phyloP scores from a whole-genome alignment of 2,888 invertebrate genomes.

The Mesochorus sp. region DNA sequence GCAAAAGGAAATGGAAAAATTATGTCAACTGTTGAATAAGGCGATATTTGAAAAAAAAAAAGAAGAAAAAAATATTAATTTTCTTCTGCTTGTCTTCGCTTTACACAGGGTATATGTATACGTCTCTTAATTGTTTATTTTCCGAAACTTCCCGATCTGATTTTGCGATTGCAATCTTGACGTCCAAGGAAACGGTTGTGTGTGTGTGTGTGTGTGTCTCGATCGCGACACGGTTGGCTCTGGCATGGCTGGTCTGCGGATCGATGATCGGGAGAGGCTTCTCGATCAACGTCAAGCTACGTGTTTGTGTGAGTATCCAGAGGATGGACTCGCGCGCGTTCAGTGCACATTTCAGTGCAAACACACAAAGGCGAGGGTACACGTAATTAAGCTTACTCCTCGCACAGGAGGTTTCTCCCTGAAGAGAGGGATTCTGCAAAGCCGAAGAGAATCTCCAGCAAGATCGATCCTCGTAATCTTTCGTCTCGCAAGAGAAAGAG shows the following conservation, averaged over 20 bases:
- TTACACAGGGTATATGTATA: too few species aligned
- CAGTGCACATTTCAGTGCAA: neutral
- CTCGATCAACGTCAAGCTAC: slow-evolving; percentile 59
- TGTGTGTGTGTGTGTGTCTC: too few species aligned
- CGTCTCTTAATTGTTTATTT: too few species aligned
- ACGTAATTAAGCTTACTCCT: slow-evolving; percentile 62
- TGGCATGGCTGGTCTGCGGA: slow-evolving; percentile 27
- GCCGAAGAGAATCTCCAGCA: slow-evolving; percentile 35
- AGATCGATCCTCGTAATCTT: slow-evolving; percentile 55
- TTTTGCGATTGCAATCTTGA: slow-evolving; percentile 7
- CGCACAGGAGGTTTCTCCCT: slow-evolving; percentile 12
- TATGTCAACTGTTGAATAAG: too few species aligned
- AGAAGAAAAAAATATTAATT: too few species aligned
- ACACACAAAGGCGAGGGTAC: slow-evolving; percentile 35
- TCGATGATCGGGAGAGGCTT: slow-evolving; percentile 50
- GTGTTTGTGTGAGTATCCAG: neutral
- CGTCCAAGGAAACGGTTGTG: neutral
- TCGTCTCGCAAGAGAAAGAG: neutral
- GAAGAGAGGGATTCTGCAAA: slow-evolving; percentile 31
- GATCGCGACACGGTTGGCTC: slow-evolving; percentile 2
- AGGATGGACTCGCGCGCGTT: slow-evolving; percentile 5
- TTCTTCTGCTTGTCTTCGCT: too few species aligned
- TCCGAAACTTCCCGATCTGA: slow-evolving; percentile 3
- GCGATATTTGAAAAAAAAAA: too few species aligned
- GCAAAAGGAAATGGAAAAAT: too few species aligned